Evolutionary conservation across 2,797 vertebrate species (phyloP).

Genomic region (Lacerta agilis): DNA sequence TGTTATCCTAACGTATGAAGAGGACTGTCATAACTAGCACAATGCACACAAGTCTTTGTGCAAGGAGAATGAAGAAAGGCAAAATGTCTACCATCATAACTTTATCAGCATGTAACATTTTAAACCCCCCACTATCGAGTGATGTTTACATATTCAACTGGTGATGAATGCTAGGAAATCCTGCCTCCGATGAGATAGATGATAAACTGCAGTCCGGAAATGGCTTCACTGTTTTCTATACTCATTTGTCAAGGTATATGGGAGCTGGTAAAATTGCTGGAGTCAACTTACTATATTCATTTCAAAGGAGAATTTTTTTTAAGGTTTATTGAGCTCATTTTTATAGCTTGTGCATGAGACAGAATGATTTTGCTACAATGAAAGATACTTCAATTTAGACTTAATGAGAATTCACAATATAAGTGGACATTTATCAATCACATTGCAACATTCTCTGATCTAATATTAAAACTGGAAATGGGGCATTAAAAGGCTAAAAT

Average conservation of each 20-base stretch:
- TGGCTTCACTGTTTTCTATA: slow-evolving; percentile 51
- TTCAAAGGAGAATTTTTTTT: not conserved
- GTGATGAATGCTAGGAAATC: slow-evolving; percentile 74
- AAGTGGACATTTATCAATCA: not conserved
- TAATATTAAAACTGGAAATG: not conserved
- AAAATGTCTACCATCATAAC: not conserved
- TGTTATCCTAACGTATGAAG: not conserved
- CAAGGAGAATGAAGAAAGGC: not conserved
- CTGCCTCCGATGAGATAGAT: slow-evolving; percentile 54
- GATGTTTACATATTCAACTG: slow-evolving; percentile 45
- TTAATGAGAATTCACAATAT: not conserved
- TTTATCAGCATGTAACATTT: not conserved
- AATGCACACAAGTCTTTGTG: not conserved
- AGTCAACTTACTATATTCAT: not conserved
- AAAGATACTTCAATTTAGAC: not conserved
- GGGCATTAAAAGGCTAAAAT: not conserved
- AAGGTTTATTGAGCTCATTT: not conserved
- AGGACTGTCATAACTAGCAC: not conserved
- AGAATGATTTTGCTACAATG: not conserved
- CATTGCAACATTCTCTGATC: not conserved
- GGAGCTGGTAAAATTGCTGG: not conserved
- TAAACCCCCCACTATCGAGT: not conserved
- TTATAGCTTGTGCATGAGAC: not conserved
- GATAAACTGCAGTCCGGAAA: slow-evolving; percentile 29
- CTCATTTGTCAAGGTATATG: slow-evolving; percentile 21